Base-by-base conservation (phyloP, 2,888 invertebrate genomes). In the Scaptomyza flava region DNA sequence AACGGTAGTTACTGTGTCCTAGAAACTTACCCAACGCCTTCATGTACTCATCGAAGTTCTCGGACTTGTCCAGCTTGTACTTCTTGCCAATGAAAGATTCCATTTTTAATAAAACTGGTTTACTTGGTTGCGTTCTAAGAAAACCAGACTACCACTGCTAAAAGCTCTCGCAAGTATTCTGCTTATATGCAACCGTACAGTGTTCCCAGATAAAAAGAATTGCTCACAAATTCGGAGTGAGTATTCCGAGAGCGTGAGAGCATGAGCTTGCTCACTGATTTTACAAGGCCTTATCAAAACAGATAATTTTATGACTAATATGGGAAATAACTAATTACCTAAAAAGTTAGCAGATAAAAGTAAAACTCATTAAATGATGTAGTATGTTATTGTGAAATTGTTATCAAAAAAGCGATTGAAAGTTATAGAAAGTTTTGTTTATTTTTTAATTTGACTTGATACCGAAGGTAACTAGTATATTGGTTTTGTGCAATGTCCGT, bases 31-130 rank as follows among this genome's bases (percentile, higher is more conserved):
- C 97, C 73, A 97, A 92, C 52, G 95, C 94, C 93, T 96, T 96
- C 96, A 98, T 96, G 93, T 96, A 97, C 65, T 96, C 96, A 87
- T 98, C 97, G 91, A 98, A 97, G 91, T 97, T 96, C 76, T 97
- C 96, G 85, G 96, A 91, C 62, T 94, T 93, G 69, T 93, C 92
- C 92, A 98, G 94, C 91, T 97, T 97, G 94, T 96, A 98, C 91
- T 95, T 95, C 93, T 95, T 96, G 91, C 96, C 96, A 86, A 91
- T 80, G 90, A 91, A 91, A 70, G 87, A 87, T 72, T 89, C 83
- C 92, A 91, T 91, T 90, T 81, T 27, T 38, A 3, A 8, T 14
- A 42, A 58, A 30, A 46, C 43, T 64, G 30, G 46, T 52, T 62
- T 45, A 14, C 38, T 73, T 66, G 48, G 8, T 38, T 59, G 14